Evolutionary conservation across 1,140 invertebrate species (phyloP).

Genomic region (Drosophila ogumai): DNA sequence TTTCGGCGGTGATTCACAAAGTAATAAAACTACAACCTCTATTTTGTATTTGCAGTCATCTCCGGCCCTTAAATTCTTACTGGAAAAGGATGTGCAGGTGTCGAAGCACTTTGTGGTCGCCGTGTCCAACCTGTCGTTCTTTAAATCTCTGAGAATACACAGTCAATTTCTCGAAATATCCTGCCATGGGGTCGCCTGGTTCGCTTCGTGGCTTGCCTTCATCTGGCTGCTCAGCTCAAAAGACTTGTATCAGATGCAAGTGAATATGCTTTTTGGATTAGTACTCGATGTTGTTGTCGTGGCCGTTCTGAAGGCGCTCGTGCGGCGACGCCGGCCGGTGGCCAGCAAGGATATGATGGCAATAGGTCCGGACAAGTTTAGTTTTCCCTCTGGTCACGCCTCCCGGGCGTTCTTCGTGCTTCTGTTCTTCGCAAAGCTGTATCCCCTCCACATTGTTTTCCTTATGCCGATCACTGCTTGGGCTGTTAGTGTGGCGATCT

Average conservation of each 20-base stretch:
- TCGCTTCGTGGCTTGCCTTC: conserved; percentile 89
- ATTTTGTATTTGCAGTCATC: conserved; percentile 24
- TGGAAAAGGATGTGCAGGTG: conserved; percentile 87
- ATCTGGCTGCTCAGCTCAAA: conserved; percentile 88
- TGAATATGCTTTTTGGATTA: conserved; percentile 93
- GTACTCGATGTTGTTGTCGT: conserved; percentile 94
- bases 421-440: conserved; percentile 89
- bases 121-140: conserved; percentile 86
- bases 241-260: conserved; percentile 92
- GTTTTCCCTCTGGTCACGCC: conserved; percentile 98
- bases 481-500: conserved; percentile 90
- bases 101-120: conserved; percentile 88
- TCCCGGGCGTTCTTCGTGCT: conserved; percentile 93
- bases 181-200: conserved; percentile 95
- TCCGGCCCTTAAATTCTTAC: conserved; percentile 67
- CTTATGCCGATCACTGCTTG: conserved; percentile 89
- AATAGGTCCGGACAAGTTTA: conserved; percentile 93
- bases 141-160: conserved; percentile 88
- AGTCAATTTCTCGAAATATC: conserved; percentile 91
- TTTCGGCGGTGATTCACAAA: conserved; percentile 9
- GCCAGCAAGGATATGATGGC: conserved; percentile 88
- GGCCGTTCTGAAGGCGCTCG: conserved; percentile 92
- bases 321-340: conserved; percentile 91
- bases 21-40: neutral
- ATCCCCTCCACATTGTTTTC: conserved; percentile 87